Evolutionary conservation across 2,797 vertebrate genomes (phyloP).

Genomic region (Pantherophis vulpinus): DNA sequence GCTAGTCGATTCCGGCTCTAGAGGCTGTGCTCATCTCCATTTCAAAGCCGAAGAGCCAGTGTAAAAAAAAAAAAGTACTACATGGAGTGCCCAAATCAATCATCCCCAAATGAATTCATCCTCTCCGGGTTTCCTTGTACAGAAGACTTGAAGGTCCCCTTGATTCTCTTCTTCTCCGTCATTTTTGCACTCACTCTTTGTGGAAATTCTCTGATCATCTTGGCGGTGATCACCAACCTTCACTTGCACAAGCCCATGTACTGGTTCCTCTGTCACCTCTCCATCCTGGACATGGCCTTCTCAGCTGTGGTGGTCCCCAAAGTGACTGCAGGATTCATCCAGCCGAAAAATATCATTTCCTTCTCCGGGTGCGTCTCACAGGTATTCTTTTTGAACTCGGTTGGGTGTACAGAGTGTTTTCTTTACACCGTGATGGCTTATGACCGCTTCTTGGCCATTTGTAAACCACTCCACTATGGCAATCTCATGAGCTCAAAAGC

Average conservation of each 20-base stretch:
- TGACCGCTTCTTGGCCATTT: constrained; percentile 3
- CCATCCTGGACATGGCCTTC: constrained; percentile 9
- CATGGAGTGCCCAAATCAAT: constrained; percentile 50
- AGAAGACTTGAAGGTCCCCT: neutral
- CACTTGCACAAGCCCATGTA: constrained; percentile 9
- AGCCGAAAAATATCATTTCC: neutral
- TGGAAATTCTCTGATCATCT: constrained; percentile 49
- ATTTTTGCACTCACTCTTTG: constrained; percentile 27
- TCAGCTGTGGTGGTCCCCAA: neutral
- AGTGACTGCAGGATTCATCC: neutral
- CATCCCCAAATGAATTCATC: constrained; percentile 30
- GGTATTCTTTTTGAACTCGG: constrained; percentile 33
- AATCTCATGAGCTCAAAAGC: constrained; percentile 14
- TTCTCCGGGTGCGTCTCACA: neutral
- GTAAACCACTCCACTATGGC: neutral
- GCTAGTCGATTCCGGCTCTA: no score
- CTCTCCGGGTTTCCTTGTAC: constrained; percentile 45
- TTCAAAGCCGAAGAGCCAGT: no score
- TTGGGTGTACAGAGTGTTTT: constrained; percentile 4
- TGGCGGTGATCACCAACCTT: constrained; percentile 13
- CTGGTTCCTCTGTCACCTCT: constrained; percentile 13
- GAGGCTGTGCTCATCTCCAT: no score
- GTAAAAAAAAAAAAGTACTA: neutral
- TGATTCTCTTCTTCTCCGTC: constrained; percentile 16
- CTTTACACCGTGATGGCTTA: constrained; percentile 24